Conservation (phyloP, 2,113 vertebrate genomes). For the Scatophagus argus region DNA sequence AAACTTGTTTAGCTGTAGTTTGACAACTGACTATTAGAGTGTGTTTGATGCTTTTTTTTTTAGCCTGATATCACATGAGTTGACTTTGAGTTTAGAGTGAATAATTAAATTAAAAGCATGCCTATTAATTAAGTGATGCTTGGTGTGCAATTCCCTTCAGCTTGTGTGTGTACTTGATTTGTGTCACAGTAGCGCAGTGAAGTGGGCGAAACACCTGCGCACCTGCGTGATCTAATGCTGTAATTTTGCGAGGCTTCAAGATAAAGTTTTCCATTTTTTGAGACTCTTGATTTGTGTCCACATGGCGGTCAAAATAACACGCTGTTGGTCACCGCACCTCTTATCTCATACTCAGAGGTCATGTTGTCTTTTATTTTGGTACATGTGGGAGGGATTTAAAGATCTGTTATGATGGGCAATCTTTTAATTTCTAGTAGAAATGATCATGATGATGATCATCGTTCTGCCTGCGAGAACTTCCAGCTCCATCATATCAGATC, state of each 20-base stretch:
- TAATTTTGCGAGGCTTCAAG: not conserved
- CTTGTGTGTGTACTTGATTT: too few relatives aligned
- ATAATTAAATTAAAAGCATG: not conserved
- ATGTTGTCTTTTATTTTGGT: not conserved
- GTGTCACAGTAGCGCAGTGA: not conserved
- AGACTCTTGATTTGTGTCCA: not conserved
- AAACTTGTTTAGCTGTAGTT: not conserved
- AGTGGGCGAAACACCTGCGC: not conserved
- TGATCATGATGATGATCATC: too few relatives aligned
- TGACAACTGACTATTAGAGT: not conserved
- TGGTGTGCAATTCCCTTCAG: not conserved
- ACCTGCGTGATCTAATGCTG: not conserved
- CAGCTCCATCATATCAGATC: not conserved
- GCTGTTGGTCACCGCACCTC: too few relatives aligned
- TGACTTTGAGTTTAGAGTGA: not conserved
- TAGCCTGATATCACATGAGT: not conserved
- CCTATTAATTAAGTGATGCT: not conserved
- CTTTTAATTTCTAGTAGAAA: not conserved
- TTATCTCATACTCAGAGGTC: not conserved
- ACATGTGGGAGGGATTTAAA: not conserved
- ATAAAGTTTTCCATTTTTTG: not conserved
- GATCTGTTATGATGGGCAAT: not conserved
- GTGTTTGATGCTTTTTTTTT: not conserved
- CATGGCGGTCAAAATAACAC: not conserved
- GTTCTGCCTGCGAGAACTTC: too few relatives aligned